Conservation (phyloP, 1,140 invertebrate species). For the Papilio dardanus region DNA sequence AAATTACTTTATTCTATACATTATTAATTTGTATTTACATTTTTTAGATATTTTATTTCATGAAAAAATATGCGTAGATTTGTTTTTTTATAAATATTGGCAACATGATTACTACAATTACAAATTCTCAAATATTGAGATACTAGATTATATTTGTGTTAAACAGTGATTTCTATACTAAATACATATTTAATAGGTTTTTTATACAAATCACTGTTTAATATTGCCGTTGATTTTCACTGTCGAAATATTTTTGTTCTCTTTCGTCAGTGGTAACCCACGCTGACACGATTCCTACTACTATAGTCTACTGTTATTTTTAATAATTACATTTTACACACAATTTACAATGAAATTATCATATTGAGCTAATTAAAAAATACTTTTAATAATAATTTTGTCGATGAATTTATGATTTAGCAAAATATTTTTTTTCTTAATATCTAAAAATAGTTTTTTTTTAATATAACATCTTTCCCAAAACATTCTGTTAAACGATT, state of each 20-base stretch:
- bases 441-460: slow-evolving; percentile 2
- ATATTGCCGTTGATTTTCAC: background rate
- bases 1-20: background rate
- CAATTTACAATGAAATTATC: background rate
- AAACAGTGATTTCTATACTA: background rate
- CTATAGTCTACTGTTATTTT: background rate
- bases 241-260: background rate
- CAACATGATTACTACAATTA: slow-evolving; percentile 43
- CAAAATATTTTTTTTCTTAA: slow-evolving; percentile 3
- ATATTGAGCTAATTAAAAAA: background rate
- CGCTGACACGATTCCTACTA: background rate
- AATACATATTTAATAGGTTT: background rate
- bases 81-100: slow-evolving; percentile 34
- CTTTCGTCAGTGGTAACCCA: background rate
- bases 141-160: slow-evolving; percentile 36
- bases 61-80: slow-evolving; percentile 35
- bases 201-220: slow-evolving; percentile 30
- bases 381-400: background rate
- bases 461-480: background rate
- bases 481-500: background rate
- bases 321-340: background rate
- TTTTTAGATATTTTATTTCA: slow-evolving; percentile 24
- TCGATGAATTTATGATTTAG: background rate
- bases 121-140: slow-evolving; percentile 62
- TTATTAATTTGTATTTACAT: background rate